These are phyloP conservation scores for Calliopum simillimum DNA, from an alignment of 2,888 invertebrate species.

Conservation along the genomic window DNA sequence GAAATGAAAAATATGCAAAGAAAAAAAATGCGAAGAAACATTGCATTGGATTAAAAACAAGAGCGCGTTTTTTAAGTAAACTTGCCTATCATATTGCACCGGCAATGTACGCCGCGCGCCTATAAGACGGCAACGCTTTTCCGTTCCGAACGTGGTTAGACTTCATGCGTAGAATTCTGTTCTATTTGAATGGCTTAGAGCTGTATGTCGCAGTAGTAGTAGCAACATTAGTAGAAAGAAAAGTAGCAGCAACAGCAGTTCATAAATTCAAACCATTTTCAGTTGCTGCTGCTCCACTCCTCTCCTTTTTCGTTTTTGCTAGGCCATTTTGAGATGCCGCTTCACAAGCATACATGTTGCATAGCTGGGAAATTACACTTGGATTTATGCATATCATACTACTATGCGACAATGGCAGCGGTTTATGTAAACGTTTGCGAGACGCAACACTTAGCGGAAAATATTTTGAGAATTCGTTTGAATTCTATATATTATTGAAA, in stretches of 20 bases:
- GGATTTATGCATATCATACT: conserved; percentile 15
- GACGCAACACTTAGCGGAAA: too few species aligned
- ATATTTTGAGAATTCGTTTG: too few species aligned
- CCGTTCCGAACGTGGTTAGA: too few species aligned
- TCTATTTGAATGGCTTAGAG: background rate
- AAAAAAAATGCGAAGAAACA: background rate
- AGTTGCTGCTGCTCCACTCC: background rate
- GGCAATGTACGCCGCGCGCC: background rate
- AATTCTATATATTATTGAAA: too few species aligned
- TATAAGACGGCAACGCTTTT: conserved; percentile 7
- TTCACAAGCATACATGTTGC: background rate
- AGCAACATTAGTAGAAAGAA: background rate
- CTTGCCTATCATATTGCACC: background rate
- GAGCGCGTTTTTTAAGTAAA: conserved; percentile 20
- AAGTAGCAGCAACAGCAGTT: background rate
- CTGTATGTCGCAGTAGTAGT: background rate
- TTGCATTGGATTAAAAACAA: conserved; percentile 14
- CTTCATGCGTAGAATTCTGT: background rate
- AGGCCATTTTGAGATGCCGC: too few species aligned
- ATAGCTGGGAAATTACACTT: background rate
- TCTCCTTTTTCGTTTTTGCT: background rate
- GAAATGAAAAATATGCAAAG: background rate
- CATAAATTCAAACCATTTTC: conserved; percentile 16
- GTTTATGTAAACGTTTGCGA: conserved; percentile 3
- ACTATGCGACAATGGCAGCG: conserved; percentile 10